Evolutionary conservation across 30 jellyfish, hydroid and myxozoan genomes (phyloP), one percentile per base, ranked within the genome.

Genomic region (Aurelia sp.): DNA sequence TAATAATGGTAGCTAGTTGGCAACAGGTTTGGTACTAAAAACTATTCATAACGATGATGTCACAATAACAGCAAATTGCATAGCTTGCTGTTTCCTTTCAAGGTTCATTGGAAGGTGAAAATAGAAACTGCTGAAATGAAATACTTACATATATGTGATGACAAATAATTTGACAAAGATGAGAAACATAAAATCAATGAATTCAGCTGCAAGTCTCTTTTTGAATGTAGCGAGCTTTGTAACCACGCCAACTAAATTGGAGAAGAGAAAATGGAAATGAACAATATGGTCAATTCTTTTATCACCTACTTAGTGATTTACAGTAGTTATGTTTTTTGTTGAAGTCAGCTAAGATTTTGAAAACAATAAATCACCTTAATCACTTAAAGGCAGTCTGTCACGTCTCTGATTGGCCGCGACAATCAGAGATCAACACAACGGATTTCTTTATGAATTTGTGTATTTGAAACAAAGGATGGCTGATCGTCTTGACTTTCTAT

Each of bases 131-230:
- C 21, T 37, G 20, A 6, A 27, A 47, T 58, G 17, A 4, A 19
- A 41, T 51, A 71, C 96, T 86, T 61, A 93, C 98, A 78, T 51
- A 22, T 66, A 40, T 53, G 85, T 72, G 59, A 93, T 71, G 65
- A 88, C 90, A 40, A 82, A 55, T 21, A 88, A 51, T 85, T 93
- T 93, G 61, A 84, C 79, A 16, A 93, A 44, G 16, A 96, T 97
- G 27, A 93, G 87, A 53, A 93, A 13, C 57, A 93, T 41, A 40
- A 88, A 93, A 61, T 93, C 98, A 69, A 93, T 82, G 31, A 84
- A 18, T 63, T 93, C 98, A 17, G 98, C 98, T n/a, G 92, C 95
- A 27, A 93, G 50, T 62, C 98, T 69, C 37, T 67, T 87, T 52
- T 79, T 90, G 19, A 85, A 72, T 55, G 98, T 71, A 6, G 98